A percentile compares a stretch with the other conserved stretches of the same genome.
These are phyloP conservation scores for Thunnus albacares DNA, from an alignment of 2,797 vertebrate species.

Conservation along the genomic window DNA sequence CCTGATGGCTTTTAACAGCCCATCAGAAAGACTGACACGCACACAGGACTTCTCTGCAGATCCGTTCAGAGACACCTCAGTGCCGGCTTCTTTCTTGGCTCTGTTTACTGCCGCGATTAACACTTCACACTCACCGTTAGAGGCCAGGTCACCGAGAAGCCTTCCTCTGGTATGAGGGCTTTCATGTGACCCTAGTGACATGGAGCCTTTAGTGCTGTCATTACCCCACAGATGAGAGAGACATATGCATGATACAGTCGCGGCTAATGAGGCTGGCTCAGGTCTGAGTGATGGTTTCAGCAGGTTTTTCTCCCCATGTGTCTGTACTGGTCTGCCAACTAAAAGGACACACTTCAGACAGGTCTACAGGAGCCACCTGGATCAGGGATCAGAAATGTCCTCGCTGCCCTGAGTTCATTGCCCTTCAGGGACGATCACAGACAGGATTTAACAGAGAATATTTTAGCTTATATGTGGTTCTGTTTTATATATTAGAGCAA, in stretches of 20 bases:
- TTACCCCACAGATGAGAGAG: conserved; percentile 39
- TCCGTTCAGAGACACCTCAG: conserved; percentile 59
- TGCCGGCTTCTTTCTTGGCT: conserved; percentile 51
- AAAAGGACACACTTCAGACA: conserved; percentile 35
- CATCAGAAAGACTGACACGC: conserved; percentile 71
- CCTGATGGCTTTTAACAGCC: conserved; percentile 75
- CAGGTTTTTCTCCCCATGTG: conserved; percentile 39
- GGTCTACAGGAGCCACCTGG: conserved; percentile 27
- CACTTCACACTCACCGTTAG: conserved; percentile 52
- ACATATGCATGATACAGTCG: conserved; percentile 39
- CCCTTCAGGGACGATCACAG: conserved; percentile 15
- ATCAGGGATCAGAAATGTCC: conserved; percentile 30
- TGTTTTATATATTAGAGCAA: conserved; percentile 48
- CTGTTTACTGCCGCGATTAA: conserved; percentile 55
- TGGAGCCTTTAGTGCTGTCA: conserved; percentile 26
- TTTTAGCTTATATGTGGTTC: conserved; percentile 24
- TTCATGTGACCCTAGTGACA: conserved; percentile 62
- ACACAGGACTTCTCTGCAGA: conserved; percentile 62
- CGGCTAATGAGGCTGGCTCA: conserved; percentile 26
- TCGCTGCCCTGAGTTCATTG: conserved; percentile 10
- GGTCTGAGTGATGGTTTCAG: conserved; percentile 54
- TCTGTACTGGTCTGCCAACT: conserved; percentile 42
- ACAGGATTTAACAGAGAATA: conserved; percentile 31
- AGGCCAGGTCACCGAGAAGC: conserved; percentile 46
- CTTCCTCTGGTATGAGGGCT: conserved; percentile 33